Conservation (phyloP, 2,113 vertebrate genomes). For the Microtus pennsylvanicus region DNA sequence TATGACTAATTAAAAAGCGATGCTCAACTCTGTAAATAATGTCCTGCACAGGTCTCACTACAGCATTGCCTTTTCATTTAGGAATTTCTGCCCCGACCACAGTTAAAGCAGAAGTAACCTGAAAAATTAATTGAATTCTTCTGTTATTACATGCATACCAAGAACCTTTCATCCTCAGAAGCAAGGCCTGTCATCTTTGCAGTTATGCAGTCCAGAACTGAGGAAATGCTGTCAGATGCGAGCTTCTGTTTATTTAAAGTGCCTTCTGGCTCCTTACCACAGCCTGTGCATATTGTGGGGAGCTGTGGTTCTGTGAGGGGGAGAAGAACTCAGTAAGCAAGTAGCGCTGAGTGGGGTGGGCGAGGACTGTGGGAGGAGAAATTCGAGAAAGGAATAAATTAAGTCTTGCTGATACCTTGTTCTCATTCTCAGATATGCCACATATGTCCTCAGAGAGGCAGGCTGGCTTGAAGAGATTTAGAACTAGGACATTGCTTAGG, state of each 20-base stretch:
- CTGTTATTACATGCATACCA: slow-evolving; percentile 40
- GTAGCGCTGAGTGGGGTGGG: slow-evolving; percentile 71
- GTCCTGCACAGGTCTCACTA: not conserved
- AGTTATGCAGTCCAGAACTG: slow-evolving; percentile 56
- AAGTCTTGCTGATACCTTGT: slow-evolving; percentile 76
- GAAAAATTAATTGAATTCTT: slow-evolving; percentile 56
- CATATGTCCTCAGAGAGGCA: slow-evolving; percentile 75
- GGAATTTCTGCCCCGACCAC: slow-evolving; percentile 34
- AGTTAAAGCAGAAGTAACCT: slow-evolving; percentile 62
- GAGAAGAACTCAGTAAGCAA: slow-evolving; percentile 76
- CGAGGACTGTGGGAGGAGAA: slow-evolving; percentile 74
- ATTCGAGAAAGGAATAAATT: slow-evolving; percentile 72
- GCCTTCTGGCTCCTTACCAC: slow-evolving; percentile 43
- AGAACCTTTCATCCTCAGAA: slow-evolving; percentile 69
- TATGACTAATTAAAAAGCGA: slow-evolving; percentile 25
- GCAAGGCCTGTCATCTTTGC: slow-evolving; percentile 57
- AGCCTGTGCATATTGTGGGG: slow-evolving; percentile 31
- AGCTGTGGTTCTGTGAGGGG: slow-evolving; percentile 43
- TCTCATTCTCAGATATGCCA: slow-evolving; percentile 67
- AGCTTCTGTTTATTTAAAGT: slow-evolving; percentile 77
- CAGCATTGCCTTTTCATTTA: slow-evolving; percentile 42
- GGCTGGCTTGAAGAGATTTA: slow-evolving; percentile 54
- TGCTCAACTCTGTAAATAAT: not conserved
- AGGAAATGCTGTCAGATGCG: slow-evolving; percentile 76
- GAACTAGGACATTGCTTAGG: slow-evolving; percentile 71